Base-by-base conservation (phyloP, 1,140 invertebrate genomes). In the Babylonia areolata region DNA sequence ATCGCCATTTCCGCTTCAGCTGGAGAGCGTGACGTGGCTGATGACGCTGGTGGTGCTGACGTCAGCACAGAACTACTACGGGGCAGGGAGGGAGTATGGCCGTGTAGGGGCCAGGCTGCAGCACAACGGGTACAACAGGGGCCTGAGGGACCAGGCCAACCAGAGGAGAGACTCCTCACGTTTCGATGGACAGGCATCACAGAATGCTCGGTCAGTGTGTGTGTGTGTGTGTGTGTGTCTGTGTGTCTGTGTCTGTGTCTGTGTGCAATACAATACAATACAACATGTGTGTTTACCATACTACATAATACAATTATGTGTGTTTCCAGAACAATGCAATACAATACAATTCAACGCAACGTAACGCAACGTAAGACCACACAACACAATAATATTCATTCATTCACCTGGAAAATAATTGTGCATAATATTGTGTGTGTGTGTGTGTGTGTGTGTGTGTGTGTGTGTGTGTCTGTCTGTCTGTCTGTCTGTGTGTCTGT, bases 11-110 rank as follows among this genome's bases (percentile, higher is more conserved):
- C 71, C 35, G 71, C 35, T 58, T 33, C 82, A 84, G 82, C 82
- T 73, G 33, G 64, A 69, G 20, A 73, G 64, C 11, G 35, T 84
- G 35, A 73, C 64, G 64, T 84, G 69, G 82, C 33, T 84, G n/a
- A 35, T 69, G 39, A 64, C 64, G 28, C 82, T 84, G 82, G 23
- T 84, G n/a, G 64, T 54, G 17, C 15, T 69, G 54, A 71, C 64
- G 37, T 51, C 78, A 51, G 42, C 33, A 23, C 78, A 80, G 46
- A 28, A 17, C 3, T 80, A 80, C 42, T 58, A 33, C 6, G 78
- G 78, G 40, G 78, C 28, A 31, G 78, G 78, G 23, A 15, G 3
- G 46, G 78, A 80, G 78, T 51, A 54, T 28, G 78, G 78, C 11
- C 40, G 78, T 3, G 17, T 80, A 20, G 28, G n/a, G 23, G 78